Evolutionary conservation across 2,113 vertebrate genomes (phyloP).

Genomic region (Channa argus): DNA sequence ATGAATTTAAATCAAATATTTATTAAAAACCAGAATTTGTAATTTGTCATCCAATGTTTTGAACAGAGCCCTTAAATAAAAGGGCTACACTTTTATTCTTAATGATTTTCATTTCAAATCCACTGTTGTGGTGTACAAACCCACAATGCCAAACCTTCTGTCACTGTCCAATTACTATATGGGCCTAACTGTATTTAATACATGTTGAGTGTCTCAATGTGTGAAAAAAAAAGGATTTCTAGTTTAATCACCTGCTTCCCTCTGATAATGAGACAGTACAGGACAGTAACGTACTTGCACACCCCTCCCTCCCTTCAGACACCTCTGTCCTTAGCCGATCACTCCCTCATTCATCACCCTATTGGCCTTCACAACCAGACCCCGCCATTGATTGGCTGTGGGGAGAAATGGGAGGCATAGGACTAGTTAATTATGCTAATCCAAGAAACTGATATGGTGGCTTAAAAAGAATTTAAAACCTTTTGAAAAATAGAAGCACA

Average conservation of each 20-base stretch:
- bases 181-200: no score
- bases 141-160: no score
- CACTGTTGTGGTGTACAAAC: no score
- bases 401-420: slow-evolving; percentile 44
- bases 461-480: slow-evolving; percentile 49
- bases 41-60: no score
- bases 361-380: slow-evolving; percentile 30
- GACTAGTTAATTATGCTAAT: slow-evolving; percentile 78
- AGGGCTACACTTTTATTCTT: no score
- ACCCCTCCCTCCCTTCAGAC: background rate
- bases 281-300: background rate
- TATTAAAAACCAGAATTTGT: no score
- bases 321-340: slow-evolving; percentile 18
- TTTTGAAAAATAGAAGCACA: slow-evolving; percentile 31
- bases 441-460: slow-evolving; percentile 70
- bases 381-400: slow-evolving; percentile 36
- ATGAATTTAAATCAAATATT: no score
- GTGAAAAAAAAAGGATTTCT: slow-evolving; percentile 27
- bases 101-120: no score
- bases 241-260: slow-evolving; percentile 33
- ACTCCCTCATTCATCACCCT: slow-evolving; percentile 15
- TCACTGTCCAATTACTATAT: no score
- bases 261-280: slow-evolving; percentile 48
- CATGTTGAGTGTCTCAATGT: background rate
- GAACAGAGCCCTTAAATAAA: no score